Evolutionary conservation across 2,888 invertebrate species (phyloP), one percentile per base, ranked within the genome.

Genomic region (Prenolepis imparis): DNA sequence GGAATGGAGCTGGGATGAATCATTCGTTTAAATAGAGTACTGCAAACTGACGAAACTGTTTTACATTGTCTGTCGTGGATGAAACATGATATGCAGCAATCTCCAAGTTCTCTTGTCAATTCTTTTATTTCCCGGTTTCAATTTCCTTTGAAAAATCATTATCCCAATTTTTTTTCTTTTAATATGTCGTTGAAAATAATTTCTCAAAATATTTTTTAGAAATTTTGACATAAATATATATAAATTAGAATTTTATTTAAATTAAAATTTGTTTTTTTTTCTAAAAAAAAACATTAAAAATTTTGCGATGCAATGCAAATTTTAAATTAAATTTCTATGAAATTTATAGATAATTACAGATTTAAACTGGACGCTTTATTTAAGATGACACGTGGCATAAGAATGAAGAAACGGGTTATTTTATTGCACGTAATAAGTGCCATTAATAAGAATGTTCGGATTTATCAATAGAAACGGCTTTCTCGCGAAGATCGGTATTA

Each of bases 401-500:
- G 44, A 75, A 36, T 44, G 32, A 44, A 61, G 32, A 55, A 21
- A n/a, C n/a, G 4, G 36, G 18, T n/a, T 36, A 64, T 74, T 32
- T 61, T 9, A 12, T 21, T 9, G 5, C n/a, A 36, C n/a, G 48
- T 21, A 15, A 80, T 24, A 21, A 18, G 18, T 24, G n/a, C 28
- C 44, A 57, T 61, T 59, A 44, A 72, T 59, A 41, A 73, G 52
- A 81, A 74, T 36, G 4, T 39, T 75, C 39, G 15, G 44, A 59
- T 63, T 81, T 74, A 74, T 74, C 48, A 64, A 36, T 36, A 81
- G 87, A 18, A 48, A 82, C 82, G 87, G 82, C 82, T 91, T 90
- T 91, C 87, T 78, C 88, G 90, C 88, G 89, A 92, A 92, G 92
- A 92, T 92, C 91, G 91, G 91, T 90, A 86, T 88, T 86, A 89